Evolutionary conservation across 2,797 vertebrate species (phyloP).

Genomic region (Cichlasoma orientale): DNA sequence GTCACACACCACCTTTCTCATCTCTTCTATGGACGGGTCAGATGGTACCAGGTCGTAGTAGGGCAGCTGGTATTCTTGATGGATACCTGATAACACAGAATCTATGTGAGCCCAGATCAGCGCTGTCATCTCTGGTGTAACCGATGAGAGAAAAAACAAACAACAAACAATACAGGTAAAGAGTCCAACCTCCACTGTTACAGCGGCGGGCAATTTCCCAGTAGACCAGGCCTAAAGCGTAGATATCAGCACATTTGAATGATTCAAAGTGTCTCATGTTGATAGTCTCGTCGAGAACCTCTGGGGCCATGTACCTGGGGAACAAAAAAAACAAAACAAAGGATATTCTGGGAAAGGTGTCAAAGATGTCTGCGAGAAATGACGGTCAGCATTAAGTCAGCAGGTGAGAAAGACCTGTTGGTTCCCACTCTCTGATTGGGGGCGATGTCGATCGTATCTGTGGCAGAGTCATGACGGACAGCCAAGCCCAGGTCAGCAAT

Average conservation of each 20-base stretch:
- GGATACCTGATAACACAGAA: constrained; percentile 85
- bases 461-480: constrained; percentile 95
- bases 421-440: constrained; percentile 98
- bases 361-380: constrained; percentile 24
- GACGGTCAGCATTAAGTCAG: neutral
- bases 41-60: constrained; percentile 98
- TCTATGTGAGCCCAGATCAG: constrained; percentile 9
- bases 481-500: constrained; percentile 96
- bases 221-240: constrained; percentile 98
- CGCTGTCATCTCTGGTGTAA: neutral
- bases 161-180: constrained; percentile 15
- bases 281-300: constrained; percentile 98
- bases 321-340: constrained; percentile 14
- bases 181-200: constrained; percentile 74
- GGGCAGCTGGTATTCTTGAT: constrained; percentile 98
- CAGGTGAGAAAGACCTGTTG: constrained; percentile 85
- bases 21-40: constrained; percentile 99
- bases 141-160: neutral
- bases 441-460: constrained; percentile 97
- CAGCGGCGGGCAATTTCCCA: constrained; percentile 98
- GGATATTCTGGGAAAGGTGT: neutral
- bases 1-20: constrained; percentile 98
- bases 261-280: constrained; percentile 99
- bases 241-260: constrained; percentile 98
- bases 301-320: constrained; percentile 96